Conservation (phyloP, 1,140 invertebrate species). For the Berghia stephanieae region DNA sequence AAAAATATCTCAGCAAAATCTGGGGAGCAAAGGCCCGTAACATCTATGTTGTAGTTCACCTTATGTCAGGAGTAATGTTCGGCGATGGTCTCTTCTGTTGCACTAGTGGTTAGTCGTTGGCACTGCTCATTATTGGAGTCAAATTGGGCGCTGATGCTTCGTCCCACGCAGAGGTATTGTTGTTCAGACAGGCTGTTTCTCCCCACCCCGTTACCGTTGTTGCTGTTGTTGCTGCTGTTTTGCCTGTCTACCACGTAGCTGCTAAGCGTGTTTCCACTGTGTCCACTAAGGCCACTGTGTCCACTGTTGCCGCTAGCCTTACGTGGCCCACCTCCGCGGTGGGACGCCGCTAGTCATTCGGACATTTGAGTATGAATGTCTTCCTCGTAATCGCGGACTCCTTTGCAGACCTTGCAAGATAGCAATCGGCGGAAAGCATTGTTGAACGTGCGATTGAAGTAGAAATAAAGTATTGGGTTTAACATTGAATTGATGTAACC, state of each 20-base stretch:
- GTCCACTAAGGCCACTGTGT: too few species aligned
- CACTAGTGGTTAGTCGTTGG: not conserved
- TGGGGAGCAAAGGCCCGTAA: not conserved
- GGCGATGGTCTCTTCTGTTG: constrained; percentile 30
- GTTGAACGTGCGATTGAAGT: constrained; percentile 92
- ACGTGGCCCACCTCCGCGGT: constrained; percentile 31
- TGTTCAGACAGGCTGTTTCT: constrained; percentile 20
- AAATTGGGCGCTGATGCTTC: constrained; percentile 23
- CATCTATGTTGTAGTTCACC: too few species aligned
- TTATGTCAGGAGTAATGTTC: constrained; percentile 29
- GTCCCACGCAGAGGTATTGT: constrained; percentile 11
- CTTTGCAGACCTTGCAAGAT: constrained; percentile 53
- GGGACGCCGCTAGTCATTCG: constrained; percentile 45
- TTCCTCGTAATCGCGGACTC: constrained; percentile 54
- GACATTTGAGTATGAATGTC: constrained; percentile 44
- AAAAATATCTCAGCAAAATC: not conserved
- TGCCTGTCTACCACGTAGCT: not conserved
- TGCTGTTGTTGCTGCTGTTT: not conserved
- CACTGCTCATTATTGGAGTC: not conserved
- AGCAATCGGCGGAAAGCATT: constrained; percentile 77
- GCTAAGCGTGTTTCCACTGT: constrained; percentile 14
- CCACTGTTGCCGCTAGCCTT: too few species aligned
- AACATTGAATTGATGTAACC: constrained; percentile 96
- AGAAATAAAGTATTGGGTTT: constrained; percentile 81
- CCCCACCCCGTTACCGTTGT: not conserved